Conservation (phyloP, 2,113 vertebrate genomes). For the Pygathrix nemaeus region DNA sequence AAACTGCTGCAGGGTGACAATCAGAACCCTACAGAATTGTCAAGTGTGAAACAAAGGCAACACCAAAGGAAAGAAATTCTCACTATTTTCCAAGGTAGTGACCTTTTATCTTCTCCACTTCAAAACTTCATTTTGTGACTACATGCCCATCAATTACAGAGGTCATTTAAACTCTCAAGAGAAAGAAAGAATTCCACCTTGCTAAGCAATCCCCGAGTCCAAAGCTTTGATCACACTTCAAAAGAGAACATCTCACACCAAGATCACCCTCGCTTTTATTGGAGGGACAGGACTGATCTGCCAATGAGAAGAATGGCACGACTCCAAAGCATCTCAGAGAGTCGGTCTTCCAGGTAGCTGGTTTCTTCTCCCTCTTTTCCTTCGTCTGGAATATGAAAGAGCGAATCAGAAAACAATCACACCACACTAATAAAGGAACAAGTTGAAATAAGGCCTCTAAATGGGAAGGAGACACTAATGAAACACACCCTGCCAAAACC, state of each 20-base stretch:
- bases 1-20: neutral
- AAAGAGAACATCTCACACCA: neutral
- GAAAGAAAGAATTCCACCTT: neutral
- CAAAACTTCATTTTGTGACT: conserved; percentile 18
- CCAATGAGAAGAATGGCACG: neutral
- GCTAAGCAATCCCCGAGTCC: neutral
- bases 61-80: neutral
- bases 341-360: neutral
- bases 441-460: neutral
- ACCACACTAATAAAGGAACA: neutral
- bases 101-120: conserved; percentile 32
- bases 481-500: neutral
- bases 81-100: neutral
- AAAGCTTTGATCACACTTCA: conserved; percentile 42
- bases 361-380: neutral
- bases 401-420: neutral
- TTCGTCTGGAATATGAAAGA: neutral
- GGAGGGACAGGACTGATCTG: neutral
- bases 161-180: neutral
- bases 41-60: neutral
- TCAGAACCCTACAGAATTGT: neutral
- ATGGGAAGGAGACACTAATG: neutral
- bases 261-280: neutral
- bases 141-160: neutral
- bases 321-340: neutral